A percentile compares a stretch with the other conserved stretches of the same genome.
phyloP scores from a whole-genome alignment of 1,140 invertebrate genomes.

The Patella vulgata region DNA sequence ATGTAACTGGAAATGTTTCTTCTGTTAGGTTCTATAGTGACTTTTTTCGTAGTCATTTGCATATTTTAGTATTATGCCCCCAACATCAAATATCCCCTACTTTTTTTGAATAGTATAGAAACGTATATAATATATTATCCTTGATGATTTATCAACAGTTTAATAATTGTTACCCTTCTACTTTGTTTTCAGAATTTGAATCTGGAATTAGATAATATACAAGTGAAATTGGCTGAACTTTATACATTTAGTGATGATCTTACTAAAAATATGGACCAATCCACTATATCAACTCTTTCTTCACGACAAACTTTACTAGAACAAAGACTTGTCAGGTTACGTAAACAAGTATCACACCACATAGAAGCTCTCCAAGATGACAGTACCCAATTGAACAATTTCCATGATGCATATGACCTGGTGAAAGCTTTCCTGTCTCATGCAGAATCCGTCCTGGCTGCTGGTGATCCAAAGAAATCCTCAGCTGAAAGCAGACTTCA shows the following conservation, averaged over 20 bases:
- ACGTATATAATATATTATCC: too few relatives aligned
- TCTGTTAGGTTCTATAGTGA: too few relatives aligned
- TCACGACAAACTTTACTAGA: conserved; percentile 51
- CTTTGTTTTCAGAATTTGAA: conserved; percentile 45
- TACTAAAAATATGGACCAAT: conserved; percentile 55
- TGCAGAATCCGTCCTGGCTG: conserved; percentile 41
- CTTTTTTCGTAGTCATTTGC: too few relatives aligned
- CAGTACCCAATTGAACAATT: conserved; percentile 41
- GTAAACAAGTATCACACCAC: conserved; percentile 50
- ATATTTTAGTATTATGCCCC: too few relatives aligned
- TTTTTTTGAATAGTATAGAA: too few relatives aligned
- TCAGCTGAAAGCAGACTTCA: conserved; percentile 42
- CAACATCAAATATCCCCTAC: too few relatives aligned
- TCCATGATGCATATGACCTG: conserved; percentile 44
- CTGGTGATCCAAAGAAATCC: conserved; percentile 45
- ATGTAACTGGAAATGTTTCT: too few relatives aligned
- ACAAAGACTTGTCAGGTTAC: conserved; percentile 47
- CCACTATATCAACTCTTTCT: conserved; percentile 53
- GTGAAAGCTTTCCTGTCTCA: conserved; percentile 49
- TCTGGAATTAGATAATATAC: conserved; percentile 50
- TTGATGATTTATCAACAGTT: not conserved
- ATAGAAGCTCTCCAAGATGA: conserved; percentile 49
- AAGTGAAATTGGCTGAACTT: conserved; percentile 44
- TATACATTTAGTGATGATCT: conserved; percentile 52
- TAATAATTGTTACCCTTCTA: not conserved